Conservation (phyloP, 2,113 vertebrate genomes). For the Dipodomys spectabilis region DNA sequence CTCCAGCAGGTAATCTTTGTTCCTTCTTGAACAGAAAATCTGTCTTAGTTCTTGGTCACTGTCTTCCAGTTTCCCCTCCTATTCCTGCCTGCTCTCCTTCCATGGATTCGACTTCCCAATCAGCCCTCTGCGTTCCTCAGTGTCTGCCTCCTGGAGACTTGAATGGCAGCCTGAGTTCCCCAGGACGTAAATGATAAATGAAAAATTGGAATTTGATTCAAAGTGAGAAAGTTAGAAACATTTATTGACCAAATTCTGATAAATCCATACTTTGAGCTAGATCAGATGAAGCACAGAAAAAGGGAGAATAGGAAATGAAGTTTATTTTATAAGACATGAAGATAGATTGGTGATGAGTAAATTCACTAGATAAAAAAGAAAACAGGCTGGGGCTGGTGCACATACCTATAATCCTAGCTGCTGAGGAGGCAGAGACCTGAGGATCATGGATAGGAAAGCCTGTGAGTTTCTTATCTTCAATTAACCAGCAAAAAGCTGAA, state of each 20-base stretch:
- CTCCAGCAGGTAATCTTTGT: neutral
- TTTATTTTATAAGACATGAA: slow-evolving; percentile 17
- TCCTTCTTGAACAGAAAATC: neutral
- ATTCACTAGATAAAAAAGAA: neutral
- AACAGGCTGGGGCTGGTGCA: too few relatives aligned
- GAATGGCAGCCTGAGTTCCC: neutral
- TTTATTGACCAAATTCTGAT: neutral
- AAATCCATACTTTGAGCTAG: neutral
- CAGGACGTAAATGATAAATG: neutral
- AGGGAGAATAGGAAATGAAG: neutral
- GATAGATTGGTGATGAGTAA: slow-evolving; percentile 10
- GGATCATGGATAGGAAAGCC: too few relatives aligned
- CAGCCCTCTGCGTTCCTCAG: neutral
- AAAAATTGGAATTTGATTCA: neutral
- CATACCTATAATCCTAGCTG: too few relatives aligned
- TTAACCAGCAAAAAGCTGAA: too few relatives aligned
- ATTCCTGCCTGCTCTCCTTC: neutral
- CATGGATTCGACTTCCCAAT: neutral
- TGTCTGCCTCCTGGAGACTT: neutral
- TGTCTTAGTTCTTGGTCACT: neutral
- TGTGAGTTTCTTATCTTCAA: too few relatives aligned
- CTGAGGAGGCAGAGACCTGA: too few relatives aligned
- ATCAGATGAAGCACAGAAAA: neutral
- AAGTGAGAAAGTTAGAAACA: slow-evolving; percentile 30
- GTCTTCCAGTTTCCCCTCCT: neutral